Percentiles rank a stretch among this genome's conserved stretches.
phyloP scores from a whole-genome alignment of 2,888 invertebrate species.

The Drosophila mulleri region DNA sequence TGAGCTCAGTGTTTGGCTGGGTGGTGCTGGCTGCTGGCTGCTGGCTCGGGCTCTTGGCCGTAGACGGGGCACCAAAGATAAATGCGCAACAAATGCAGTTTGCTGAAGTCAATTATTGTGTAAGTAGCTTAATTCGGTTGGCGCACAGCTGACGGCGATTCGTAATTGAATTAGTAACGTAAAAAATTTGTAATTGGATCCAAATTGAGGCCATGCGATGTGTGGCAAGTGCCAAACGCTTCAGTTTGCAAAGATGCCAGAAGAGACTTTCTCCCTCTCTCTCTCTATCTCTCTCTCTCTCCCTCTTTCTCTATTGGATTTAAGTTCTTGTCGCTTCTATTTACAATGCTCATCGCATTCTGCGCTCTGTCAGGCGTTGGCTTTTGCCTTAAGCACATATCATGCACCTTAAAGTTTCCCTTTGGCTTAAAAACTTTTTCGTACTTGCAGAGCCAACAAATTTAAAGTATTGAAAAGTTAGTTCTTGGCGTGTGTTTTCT shows the following conservation, averaged over 20 bases:
- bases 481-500: conserved; percentile 23
- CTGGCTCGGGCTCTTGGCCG: neutral
- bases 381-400: neutral
- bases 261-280: neutral
- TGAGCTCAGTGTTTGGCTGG: conserved; percentile 37
- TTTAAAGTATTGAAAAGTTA: conserved; percentile 46
- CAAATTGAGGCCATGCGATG: conserved; percentile 28
- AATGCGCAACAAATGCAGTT: conserved; percentile 79
- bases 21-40: neutral
- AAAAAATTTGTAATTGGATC: conserved; percentile 48
- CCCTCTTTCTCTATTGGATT: neutral
- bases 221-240: conserved; percentile 6
- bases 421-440: conserved; percentile 2
- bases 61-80: conserved; percentile 54
- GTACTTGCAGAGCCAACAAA: conserved; percentile 16
- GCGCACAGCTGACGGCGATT: conserved; percentile 33
- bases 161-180: conserved; percentile 51
- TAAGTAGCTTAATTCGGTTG: conserved; percentile 71
- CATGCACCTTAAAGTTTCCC: conserved; percentile 12
- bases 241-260: neutral
- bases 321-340: neutral
- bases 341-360: neutral
- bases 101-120: conserved; percentile 76
- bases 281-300: neutral
- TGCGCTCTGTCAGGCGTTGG: neutral